phyloP scores from a whole-genome alignment of 1,140 invertebrate genomes.

The Matsumurasca onukii region DNA sequence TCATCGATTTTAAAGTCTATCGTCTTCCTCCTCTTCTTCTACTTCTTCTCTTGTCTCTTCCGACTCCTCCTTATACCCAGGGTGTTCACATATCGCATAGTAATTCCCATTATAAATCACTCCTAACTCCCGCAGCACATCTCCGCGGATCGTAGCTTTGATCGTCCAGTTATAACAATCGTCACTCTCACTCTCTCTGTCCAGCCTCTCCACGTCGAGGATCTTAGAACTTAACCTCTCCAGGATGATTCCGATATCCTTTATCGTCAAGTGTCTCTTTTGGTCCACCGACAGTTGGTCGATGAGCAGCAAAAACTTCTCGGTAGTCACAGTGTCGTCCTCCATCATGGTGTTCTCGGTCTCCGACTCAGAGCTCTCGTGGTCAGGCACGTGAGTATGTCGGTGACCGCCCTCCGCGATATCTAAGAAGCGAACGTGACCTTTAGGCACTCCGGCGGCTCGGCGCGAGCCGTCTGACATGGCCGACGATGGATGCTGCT shows the following conservation, averaged over 20 bases:
- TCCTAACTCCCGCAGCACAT: conserved; percentile 84
- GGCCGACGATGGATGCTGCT: conserved; percentile 52
- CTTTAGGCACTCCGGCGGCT: conserved; percentile 46
- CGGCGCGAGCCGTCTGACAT: conserved; percentile 49
- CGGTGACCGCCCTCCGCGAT: conserved; percentile 55
- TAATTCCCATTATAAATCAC: conserved; percentile 95
- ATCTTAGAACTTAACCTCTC: conserved; percentile 91
- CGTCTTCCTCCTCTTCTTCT: conserved; percentile 70
- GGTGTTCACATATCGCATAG: conserved; percentile 92
- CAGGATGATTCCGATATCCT: conserved; percentile 92
- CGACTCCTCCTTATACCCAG: conserved; percentile 84
- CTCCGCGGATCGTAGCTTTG: conserved; percentile 87
- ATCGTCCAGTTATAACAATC: conserved; percentile 95
- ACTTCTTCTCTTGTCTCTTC: conserved; percentile 78
- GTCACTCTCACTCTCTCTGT: conserved; percentile 86
- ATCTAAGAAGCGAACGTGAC: conserved; percentile 74
- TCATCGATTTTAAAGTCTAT: conserved; percentile 31
- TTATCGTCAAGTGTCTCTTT: conserved; percentile 87
- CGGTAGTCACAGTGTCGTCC: conserved; percentile 82
- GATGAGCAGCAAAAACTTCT: conserved; percentile 89
- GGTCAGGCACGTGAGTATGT: conserved; percentile 53
- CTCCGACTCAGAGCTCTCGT: conserved; percentile 87
- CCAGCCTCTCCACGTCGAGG: conserved; percentile 86
- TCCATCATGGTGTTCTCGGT: conserved; percentile 90
- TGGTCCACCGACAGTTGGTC: conserved; percentile 90